Conservation (phyloP, 2,797 vertebrate species). For the Gorsachius magnificus region DNA sequence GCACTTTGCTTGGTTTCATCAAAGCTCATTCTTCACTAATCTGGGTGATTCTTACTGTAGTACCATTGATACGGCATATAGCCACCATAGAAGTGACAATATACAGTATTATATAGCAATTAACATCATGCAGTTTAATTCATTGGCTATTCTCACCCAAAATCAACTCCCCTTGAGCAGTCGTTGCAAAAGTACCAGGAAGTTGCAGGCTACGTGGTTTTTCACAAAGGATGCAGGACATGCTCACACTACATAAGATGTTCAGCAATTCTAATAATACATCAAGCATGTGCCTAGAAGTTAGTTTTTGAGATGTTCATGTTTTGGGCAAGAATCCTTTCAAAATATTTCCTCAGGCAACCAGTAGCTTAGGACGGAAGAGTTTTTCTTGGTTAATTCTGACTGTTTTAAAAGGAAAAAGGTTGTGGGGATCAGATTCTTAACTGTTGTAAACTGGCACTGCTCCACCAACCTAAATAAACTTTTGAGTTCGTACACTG, state of each 20-base stretch:
- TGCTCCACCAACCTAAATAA: background rate
- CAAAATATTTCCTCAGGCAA: background rate
- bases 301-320: background rate
- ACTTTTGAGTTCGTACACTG: background rate
- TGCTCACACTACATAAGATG: background rate
- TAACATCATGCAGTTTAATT: too few relatives aligned
- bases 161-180: background rate
- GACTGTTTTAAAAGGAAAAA: background rate
- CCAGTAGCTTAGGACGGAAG: background rate
- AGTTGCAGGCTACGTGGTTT: background rate
- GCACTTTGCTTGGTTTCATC: too few relatives aligned
- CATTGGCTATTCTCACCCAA: too few relatives aligned
- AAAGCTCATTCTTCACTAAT: too few relatives aligned
- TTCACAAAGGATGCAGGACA: background rate
- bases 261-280: background rate
- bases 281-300: background rate
- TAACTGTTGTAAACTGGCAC: background rate
- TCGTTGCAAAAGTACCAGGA: background rate
- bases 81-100: too few relatives aligned
- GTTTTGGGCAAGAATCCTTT: background rate
- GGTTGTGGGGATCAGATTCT: background rate
- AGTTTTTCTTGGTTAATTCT: constrained; percentile 18
- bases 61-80: too few relatives aligned
- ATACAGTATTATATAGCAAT: too few relatives aligned
- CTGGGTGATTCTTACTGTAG: too few relatives aligned